A percentile compares a stretch with the other conserved stretches of the same genome.
Conservation (phyloP, 2,113 vertebrate species). For the Larimichthys crocea region DNA sequence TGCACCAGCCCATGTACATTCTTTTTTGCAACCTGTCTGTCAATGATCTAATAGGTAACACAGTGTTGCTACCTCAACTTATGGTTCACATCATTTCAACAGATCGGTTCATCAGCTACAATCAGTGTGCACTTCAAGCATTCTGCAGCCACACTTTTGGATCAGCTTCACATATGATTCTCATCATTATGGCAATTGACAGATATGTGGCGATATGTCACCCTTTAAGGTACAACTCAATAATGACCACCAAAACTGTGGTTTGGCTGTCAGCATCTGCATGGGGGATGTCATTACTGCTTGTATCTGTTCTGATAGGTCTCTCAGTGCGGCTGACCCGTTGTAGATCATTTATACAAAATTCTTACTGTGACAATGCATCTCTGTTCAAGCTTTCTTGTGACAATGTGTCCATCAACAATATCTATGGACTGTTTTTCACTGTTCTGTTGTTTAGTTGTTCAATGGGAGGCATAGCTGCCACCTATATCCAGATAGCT, state of each 20-base stretch:
- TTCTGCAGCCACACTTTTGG: conserved; percentile 75
- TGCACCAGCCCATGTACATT: conserved; percentile 79
- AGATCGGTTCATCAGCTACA: conserved; percentile 58
- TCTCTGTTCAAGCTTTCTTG: conserved; percentile 78
- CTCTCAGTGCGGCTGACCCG: conserved; percentile 67
- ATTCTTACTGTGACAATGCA: conserved; percentile 73
- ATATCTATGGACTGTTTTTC: conserved; percentile 76
- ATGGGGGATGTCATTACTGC: conserved; percentile 65
- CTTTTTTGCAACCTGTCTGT: conserved; percentile 75
- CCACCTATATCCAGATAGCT: conserved; percentile 74
- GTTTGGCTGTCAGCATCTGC: conserved; percentile 55
- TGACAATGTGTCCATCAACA: conserved; percentile 70
- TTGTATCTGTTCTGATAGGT: conserved; percentile 70
- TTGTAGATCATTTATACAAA: conserved; percentile 62
- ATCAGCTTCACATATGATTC: conserved; percentile 72
- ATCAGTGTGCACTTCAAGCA: conserved; percentile 68
- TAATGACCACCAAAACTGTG: conserved; percentile 69
- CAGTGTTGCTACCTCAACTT: conserved; percentile 69
- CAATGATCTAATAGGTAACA: conserved; percentile 76
- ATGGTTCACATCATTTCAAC: conserved; percentile 71
- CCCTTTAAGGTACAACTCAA: conserved; percentile 67
- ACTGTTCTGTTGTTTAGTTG: conserved; percentile 71
- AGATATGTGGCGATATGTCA: conserved; percentile 76
- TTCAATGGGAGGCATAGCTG: conserved; percentile 66
- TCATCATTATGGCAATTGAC: conserved; percentile 74